phyloP scores from a whole-genome alignment of 2,113 vertebrate species.

The Myxocyprinus asiaticus region DNA sequence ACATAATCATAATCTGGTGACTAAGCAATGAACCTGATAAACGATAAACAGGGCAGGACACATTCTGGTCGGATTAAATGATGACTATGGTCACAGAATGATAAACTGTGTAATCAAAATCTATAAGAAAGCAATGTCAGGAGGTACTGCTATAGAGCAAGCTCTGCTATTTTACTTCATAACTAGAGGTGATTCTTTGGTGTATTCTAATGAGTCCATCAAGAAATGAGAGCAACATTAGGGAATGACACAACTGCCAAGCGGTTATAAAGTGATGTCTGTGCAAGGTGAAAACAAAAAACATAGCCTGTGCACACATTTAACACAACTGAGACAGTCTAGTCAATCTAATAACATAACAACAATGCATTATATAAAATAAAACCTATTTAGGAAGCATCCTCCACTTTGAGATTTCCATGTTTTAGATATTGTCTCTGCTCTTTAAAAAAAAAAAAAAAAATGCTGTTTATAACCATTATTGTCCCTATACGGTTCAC shows the following conservation, averaged over 20 bases:
- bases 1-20: background rate
- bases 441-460: too few species aligned
- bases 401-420: background rate
- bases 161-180: background rate
- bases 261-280: constrained; percentile 7
- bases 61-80: background rate
- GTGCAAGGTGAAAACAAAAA: background rate
- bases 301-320: too few species aligned
- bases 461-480: background rate
- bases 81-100: background rate
- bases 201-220: background rate
- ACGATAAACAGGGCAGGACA: background rate
- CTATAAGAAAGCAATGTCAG: background rate
- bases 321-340: too few species aligned
- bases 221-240: background rate
- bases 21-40: too few species aligned
- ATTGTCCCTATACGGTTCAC: background rate
- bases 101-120: background rate
- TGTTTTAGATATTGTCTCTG: too few species aligned
- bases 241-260: background rate
- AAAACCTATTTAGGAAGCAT: background rate
- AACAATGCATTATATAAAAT: background rate
- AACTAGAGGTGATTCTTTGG: background rate
- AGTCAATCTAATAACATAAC: too few species aligned
- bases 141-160: background rate